Base-by-base conservation (phyloP, 2,113 vertebrate genomes). In the Balaenoptera acutorostrata region DNA sequence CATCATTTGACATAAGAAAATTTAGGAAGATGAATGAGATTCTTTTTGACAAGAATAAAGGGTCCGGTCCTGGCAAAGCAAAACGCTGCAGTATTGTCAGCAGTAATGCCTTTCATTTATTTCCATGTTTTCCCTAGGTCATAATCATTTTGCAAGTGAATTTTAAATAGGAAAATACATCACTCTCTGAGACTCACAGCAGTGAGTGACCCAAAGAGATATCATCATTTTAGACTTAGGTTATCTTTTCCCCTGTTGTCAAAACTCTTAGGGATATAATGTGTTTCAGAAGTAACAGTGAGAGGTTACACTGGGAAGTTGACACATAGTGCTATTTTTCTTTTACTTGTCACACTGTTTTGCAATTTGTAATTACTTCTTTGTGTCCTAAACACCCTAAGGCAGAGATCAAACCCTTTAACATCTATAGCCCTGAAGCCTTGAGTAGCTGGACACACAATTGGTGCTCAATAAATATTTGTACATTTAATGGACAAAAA, bases 21-120 rank as follows among this genome's bases (percentile, higher is more conserved):
- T 95, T 41, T 91, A 95, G 85, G 87, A 97, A 95, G 96, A 98
- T 88, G 49, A 98, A 98, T 97, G 86, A 94, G 97, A 96, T 98
- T 97, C 86, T 89, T 39, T 96, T 97, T 98, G 97, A 98, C 98
- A 96, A 77, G 69, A 97, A 96, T 93, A 97, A 97, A 97, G 95
- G 52, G 44, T 87, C 33, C 75, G 14, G 27, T 52, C 96, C n/a
- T 41, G 39, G 95, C 69, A 95, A 88, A 88, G 33, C 36, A 90
- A 95, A 96, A 96, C 90, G 20, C 63, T 72, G 69, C 27, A 23
- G 97, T 96, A 97, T 97, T 82, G 88, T 96, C 87, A 94, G 52
- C 21, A 88, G 74, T 68, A 92, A 96, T 87, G 87, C 66, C 89
- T 90, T 96, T 96, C 83, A 97, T 97, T 95, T 96, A 97, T 92